Base-by-base conservation (phyloP, 2,797 vertebrate species). In the Morelia viridis region DNA sequence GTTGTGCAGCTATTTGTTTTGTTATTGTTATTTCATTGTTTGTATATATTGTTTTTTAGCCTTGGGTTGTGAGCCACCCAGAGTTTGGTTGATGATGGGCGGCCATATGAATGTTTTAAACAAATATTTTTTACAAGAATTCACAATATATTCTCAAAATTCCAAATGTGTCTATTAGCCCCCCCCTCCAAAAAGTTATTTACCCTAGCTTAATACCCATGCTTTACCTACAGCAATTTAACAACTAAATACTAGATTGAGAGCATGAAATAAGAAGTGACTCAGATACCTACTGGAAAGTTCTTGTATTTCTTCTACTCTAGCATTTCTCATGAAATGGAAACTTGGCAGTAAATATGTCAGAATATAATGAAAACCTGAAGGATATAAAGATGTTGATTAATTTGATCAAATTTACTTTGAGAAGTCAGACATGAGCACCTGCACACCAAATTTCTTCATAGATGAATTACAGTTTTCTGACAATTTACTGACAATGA, bases 191-290 rank as follows among this genome's bases (percentile, higher is more conserved):
- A 53, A 22, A 7, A 35, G 3, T 41, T 76, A 76, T 41, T 76
- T 76, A 41, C 41, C 31, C 17, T 76, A 22, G 35, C 41, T 76
- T 46, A 80, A 80, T 80, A 46, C 28, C 35, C 35, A 91, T 89
- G n/a, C 35, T 10, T 56, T 85, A 56, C n/a, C 65, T 90, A 31
- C 13, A 28, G 35, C 46, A 28, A 1, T 22, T 68, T 89, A 65
- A 35, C 10, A 83, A 31, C 0, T 0, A 61, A 15, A 93, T 46
- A 28, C 62, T 90, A 85, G 60, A 41, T 19, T 6, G 86, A 58
- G 50, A 24, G n/a, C 71, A 46, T 80, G 71, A 80, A 80, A 80
- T 22, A 46, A 85, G 92, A 50, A 11, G 89, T 15, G 0, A 0
- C 13, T 58, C 92, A 46, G n/a, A 46, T 92, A 87, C 87, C 65